These are phyloP conservation scores for Actias luna DNA, from an alignment of 2,888 invertebrate species.

Conservation along the genomic window DNA sequence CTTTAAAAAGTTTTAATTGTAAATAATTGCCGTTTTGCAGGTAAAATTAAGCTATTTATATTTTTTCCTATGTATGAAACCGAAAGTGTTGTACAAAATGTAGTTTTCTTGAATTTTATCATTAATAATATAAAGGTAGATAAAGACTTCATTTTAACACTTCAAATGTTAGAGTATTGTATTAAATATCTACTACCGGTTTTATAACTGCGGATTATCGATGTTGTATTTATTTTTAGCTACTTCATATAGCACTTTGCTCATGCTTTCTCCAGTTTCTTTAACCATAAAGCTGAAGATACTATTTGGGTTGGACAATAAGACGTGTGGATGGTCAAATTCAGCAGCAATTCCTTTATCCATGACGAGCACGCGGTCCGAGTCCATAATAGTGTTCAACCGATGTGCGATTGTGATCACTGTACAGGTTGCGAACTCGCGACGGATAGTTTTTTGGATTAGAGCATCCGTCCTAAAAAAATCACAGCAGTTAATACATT, in stretches of 20 bases:
- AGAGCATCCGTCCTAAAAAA: constrained; percentile 83
- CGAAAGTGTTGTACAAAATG: too few relatives aligned
- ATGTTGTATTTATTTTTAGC: constrained; percentile 61
- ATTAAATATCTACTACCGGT: background rate
- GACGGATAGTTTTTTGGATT: constrained; percentile 91
- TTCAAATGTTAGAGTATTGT: background rate
- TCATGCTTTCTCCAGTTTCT: constrained; percentile 82
- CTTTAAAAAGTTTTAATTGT: too few relatives aligned
- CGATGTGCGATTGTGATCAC: constrained; percentile 95
- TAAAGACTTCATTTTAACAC: too few relatives aligned
- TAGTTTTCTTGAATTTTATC: too few relatives aligned
- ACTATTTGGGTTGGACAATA: constrained; percentile 82
- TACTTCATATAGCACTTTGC: constrained; percentile 50
- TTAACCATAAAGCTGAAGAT: constrained; percentile 85
- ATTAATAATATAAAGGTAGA: too few relatives aligned
- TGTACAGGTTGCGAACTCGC: constrained; percentile 89
- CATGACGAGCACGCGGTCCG: constrained; percentile 93
- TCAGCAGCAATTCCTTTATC: constrained; percentile 88
- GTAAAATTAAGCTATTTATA: too few relatives aligned
- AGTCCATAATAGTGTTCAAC: constrained; percentile 95
- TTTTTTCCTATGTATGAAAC: background rate
- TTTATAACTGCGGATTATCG: constrained; percentile 32
- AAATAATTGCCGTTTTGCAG: too few relatives aligned
- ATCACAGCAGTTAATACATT: background rate
- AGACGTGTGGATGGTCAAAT: constrained; percentile 85